Conservation (phyloP, 1,140 invertebrate species). For the Nymphalis io region DNA sequence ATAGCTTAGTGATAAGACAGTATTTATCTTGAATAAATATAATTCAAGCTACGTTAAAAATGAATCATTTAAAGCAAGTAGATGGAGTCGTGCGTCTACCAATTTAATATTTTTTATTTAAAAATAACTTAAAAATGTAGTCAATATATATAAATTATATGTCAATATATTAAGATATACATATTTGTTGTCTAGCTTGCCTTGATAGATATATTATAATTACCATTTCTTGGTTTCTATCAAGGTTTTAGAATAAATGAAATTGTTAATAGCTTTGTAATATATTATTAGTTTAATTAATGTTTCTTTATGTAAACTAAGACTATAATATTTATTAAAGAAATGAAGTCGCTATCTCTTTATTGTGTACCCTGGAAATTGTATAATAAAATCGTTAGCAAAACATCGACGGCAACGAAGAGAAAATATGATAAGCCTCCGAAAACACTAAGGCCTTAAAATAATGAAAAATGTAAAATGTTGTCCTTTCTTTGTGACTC, state of each 20-base stretch:
- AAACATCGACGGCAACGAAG: neutral
- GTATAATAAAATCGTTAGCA: slow-evolving; percentile 1
- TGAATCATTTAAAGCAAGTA: neutral
- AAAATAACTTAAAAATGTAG: too few species aligned
- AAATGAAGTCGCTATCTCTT: neutral
- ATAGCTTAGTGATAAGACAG: slow-evolving; percentile 33
- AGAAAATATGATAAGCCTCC: neutral
- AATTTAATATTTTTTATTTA: too few species aligned
- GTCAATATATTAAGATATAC: too few species aligned
- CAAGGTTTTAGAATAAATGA: too few species aligned
- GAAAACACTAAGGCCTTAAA: neutral
- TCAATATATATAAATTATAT: too few species aligned
- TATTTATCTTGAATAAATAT: slow-evolving; percentile 15
- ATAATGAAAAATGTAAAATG: neutral
- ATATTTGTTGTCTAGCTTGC: too few species aligned
- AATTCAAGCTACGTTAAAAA: slow-evolving; percentile 6
- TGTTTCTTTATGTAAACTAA: too few species aligned
- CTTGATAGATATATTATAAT: too few species aligned
- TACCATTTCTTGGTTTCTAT: too few species aligned
- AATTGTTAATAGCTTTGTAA: too few species aligned
- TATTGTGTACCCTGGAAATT: neutral
- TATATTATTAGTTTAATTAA: too few species aligned
- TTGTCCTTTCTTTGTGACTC: neutral
- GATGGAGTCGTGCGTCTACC: neutral
- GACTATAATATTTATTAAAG: neutral